Evolutionary conservation across 2,888 invertebrate genomes (phyloP), one percentile per base, ranked within the genome.

Genomic region (Embidobia sp.): DNA sequence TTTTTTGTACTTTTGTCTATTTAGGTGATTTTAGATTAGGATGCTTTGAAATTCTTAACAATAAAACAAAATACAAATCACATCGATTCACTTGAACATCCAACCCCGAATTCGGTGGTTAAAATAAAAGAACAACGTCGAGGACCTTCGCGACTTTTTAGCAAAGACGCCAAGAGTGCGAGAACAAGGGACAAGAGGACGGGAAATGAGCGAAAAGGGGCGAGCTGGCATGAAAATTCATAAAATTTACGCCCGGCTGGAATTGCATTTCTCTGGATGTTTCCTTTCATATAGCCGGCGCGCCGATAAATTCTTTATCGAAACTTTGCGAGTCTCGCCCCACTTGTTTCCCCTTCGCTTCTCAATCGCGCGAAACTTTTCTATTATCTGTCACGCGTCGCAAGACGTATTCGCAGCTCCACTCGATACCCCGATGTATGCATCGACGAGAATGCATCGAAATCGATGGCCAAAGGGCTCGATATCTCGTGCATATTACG

Each of bases 301-400:
- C 48, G 40, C 19, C 76, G 51, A 70, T 70, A 76, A 76, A 70
- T 76, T 70, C 70, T 70, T 64, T 76, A 76, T 76, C 51, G 64
- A 53, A 57, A 66, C 59, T 66, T 66, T 33, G 31, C 63, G 35
- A 48, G 11, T 59, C 18, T n/a, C 16, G 19, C 59, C 49, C 31
- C 22, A 18, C 19, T 73, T 35, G 55, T 40, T 44, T 61, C 46
- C 48, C 33, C 53, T 55, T 48, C 29, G 40, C 19, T 29, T 64
- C 48, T 48, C 55, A 29, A 63, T 63, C 48, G 40, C 63, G 37
- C 46, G 55, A 63, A 72, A 72, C 48, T 55, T 72, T 72, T 72
- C 63, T 63, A 55, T 72, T 72, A 72, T 63, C 63, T 55, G 63
- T 46, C 61, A 37, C 35, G 22, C 37, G 11, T 11, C 35, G 13